Conservation (phyloP, 2,888 invertebrate species). For the Heliconius ismenius region DNA sequence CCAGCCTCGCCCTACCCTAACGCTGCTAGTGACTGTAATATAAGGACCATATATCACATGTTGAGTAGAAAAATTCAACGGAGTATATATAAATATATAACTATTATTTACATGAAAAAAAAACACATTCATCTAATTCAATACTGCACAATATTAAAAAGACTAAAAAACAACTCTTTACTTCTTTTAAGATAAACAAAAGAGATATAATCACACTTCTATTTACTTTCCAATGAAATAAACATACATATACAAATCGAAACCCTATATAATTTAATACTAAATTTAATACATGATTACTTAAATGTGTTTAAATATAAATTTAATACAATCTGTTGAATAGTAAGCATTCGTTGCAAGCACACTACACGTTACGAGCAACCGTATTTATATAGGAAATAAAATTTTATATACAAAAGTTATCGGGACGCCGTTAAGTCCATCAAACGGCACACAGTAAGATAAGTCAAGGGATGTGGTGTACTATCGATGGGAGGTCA, state of each 20-base stretch:
- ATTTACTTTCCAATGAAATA: background rate
- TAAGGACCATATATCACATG: too few species aligned
- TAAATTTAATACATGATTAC: background rate
- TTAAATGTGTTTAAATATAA: constrained; percentile 19
- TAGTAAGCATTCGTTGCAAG: background rate
- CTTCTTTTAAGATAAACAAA: background rate
- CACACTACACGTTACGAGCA: background rate
- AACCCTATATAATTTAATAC: background rate
- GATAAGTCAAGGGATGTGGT: background rate
- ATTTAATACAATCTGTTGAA: background rate
- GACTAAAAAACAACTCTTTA: background rate
- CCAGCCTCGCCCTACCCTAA: too few species aligned
- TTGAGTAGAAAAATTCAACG: too few species aligned
- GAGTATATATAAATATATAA: too few species aligned
- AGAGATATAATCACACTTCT: background rate
- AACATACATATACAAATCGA: background rate
- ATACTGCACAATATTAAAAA: background rate
- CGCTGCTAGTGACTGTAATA: too few species aligned
- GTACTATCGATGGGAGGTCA: background rate
- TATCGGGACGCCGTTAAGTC: constrained; percentile 21
- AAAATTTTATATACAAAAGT: constrained; percentile 24
- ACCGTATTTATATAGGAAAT: constrained; percentile 21
- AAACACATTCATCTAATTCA: background rate
- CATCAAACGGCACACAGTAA: background rate
- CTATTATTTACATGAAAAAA: background rate